Evolutionary conservation across 1,140 invertebrate species (phyloP).

Genomic region (Pararge aegeria): DNA sequence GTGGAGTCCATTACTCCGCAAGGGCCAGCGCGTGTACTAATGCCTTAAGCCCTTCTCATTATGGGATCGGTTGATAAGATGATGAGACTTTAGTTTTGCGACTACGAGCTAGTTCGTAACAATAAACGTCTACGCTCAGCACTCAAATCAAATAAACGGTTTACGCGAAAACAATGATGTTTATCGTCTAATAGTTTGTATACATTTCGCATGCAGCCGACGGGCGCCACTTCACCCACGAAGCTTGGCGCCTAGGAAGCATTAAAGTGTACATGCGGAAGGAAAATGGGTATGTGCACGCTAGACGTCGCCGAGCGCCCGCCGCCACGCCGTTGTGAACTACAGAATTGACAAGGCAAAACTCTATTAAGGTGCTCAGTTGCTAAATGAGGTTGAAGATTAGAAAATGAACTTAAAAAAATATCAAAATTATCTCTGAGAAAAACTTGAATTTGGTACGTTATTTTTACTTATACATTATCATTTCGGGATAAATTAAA

Average conservation of each 20-base stretch:
- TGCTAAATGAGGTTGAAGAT: no score
- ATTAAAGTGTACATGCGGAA: neutral
- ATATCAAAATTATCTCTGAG: no score
- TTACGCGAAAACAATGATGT: slow-evolving; percentile 26
- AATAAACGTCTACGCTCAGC: slow-evolving; percentile 1
- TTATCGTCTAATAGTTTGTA: slow-evolving; percentile 28
- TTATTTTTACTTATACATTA: no score
- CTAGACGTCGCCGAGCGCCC: no score
- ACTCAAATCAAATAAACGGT: neutral
- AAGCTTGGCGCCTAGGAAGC: slow-evolving; percentile 21
- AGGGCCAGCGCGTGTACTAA: no score
- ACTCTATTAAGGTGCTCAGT: no score
- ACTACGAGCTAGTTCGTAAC: neutral
- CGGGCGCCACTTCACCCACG: slow-evolving; percentile 28
- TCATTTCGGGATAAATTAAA: no score
- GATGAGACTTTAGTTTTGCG: neutral
- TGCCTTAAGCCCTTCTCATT: no score
- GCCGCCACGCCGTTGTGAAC: neutral
- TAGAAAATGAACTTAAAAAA: no score
- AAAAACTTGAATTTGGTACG: no score
- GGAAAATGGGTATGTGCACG: neutral
- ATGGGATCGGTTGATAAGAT: no score
- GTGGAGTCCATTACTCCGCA: no score
- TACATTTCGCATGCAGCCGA: slow-evolving; percentile 21
- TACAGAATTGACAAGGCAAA: neutral